Percentiles rank a stretch among this genome's conserved stretches.
These are phyloP conservation scores for Drosophila histrio DNA, from an alignment of 2,888 invertebrate genomes.

Conservation along the genomic window DNA sequence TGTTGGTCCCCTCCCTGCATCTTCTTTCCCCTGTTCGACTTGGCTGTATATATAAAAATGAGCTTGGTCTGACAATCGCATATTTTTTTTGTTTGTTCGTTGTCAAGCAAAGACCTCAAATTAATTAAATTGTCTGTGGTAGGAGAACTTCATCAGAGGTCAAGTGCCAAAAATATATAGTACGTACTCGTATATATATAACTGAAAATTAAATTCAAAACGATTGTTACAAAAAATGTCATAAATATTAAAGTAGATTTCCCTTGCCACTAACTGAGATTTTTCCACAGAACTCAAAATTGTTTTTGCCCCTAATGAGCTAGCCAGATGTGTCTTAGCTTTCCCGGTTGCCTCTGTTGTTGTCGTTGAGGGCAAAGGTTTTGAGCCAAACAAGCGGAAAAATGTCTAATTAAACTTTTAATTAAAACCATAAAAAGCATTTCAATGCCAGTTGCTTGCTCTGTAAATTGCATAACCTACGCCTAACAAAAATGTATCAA, in stretches of 20 bases:
- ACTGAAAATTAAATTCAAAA: slow-evolving; percentile 41
- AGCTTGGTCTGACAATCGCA: slow-evolving; percentile 11
- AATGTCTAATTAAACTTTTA: slow-evolving; percentile 70
- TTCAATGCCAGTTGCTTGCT: slow-evolving; percentile 43
- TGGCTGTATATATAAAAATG: slow-evolving; percentile 1
- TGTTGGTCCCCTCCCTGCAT: slow-evolving; percentile 32
- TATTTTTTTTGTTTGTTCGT: slow-evolving; percentile 8
- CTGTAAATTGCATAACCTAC: slow-evolving; percentile 6
- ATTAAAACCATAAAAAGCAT: slow-evolving; percentile 66
- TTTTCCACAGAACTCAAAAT: slow-evolving; percentile 25
- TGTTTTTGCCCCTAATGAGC: slow-evolving; percentile 42
- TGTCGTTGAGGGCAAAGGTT: slow-evolving; percentile 29
- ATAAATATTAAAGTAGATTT: slow-evolving; percentile 43
- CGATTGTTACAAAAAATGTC: slow-evolving; percentile 26
- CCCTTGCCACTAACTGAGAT: slow-evolving; percentile 25
- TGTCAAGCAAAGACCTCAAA: slow-evolving; percentile 40
- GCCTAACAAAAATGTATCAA: neutral
- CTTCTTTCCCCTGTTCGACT: neutral
- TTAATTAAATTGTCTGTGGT: slow-evolving; percentile 69
- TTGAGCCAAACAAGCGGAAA: slow-evolving; percentile 40
- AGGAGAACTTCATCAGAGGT: slow-evolving; percentile 10
- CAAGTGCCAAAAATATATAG: slow-evolving; percentile 22
- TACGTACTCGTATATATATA: too few relatives aligned
- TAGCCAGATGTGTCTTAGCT: slow-evolving; percentile 52
- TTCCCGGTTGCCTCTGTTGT: neutral